Evolutionary conservation across 2,888 invertebrate genomes (phyloP), one percentile per base, ranked within the genome.

Genomic region (Zele albiditarsus): DNA sequence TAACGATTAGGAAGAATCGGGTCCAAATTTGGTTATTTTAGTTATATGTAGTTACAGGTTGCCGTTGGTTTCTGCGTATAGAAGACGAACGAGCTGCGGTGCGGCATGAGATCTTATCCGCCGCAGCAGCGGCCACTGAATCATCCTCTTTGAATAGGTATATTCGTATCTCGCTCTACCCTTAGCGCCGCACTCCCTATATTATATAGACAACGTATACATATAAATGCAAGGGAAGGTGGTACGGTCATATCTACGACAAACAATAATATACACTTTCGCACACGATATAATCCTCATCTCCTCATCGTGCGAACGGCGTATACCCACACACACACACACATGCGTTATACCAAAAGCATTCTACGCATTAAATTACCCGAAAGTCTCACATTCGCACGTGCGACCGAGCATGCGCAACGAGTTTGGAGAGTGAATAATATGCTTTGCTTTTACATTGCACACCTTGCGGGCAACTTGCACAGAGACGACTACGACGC

Each of bases 101-200:
- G 83, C 80, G 83, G 82, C 82, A 82, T 83, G 85, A 88, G 88
- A 89, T 89, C 85, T 89, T 89, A 89, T 89, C 89, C 85, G 79
- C 73, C 77, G 84, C 84, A 82, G 85, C 88, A 86, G 84, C 87
- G 85, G 84, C 86, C 87, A 86, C 87, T 89, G 89, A 89, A 89
- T 89, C 89, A 89, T 89, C 85, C 85, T 82, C 87, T 88, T 87
- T 88, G 89, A 89, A 89, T 88, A 88, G 88, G 84, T 82, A 53
- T 53, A 23, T 53, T 10, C 46, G 46, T 16, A n/a, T 46, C 46
- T 20, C 2, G 20, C 6, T 53, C n/a, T 20, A n/a, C 83, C 85
- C 83, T 85, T 87, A 85, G 84, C 72, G 74, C 80, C 79, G 83
- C 80, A 82, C 82, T 75, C 82, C 81, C 82, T 82, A 82, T 84